Base-by-base conservation (phyloP, 2,888 invertebrate genomes). In the Cephus runcator region DNA sequence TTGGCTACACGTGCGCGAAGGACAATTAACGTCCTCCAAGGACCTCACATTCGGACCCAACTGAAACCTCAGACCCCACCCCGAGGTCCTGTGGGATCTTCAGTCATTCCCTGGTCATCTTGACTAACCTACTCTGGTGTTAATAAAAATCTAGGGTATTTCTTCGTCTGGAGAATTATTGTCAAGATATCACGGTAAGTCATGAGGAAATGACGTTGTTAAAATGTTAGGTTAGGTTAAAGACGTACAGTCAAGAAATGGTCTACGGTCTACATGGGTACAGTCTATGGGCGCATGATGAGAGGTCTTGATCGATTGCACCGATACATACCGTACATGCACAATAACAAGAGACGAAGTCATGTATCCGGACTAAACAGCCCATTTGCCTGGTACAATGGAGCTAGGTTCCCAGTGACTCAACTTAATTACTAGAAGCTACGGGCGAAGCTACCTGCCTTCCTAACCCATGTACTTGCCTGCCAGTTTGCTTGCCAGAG, bases 341-440 rank as follows among this genome's bases (percentile, higher is more conserved):
- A 83, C 83, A 82, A 85, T 86, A 86, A 86, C 83, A 82, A 82
- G 82, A 79, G 84, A 84, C 82, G 83, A 81, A 85, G 81, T 84
- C 88, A 81, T 88, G 86, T 88, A 85, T 85, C 85, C 82, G 83
- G 81, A 81, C 83, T 88, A 88, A 88, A 87, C 87, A 89, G 87
- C 83, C 89, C 84, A 88, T 88, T 89, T 87, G 85, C 85, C 84
- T 81, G 71, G 80, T 76, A 89, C 87, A 89, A 88, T 88, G 83
- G 85, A 81, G 81, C 83, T 83, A 79, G 75, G 80, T 82, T 83
- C 83, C 85, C 82, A 83, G 80, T 85, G 83, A 83, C 83, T 85
- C 82, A 84, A 89, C 88, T 89, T 87, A 87, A 88, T 88, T 89
- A 87, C 84, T 82, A 83, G 82, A 84, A 79, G 82, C 79, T 79